Base-by-base conservation (phyloP, 2,888 invertebrate genomes). In the Hemithea aestivaria region DNA sequence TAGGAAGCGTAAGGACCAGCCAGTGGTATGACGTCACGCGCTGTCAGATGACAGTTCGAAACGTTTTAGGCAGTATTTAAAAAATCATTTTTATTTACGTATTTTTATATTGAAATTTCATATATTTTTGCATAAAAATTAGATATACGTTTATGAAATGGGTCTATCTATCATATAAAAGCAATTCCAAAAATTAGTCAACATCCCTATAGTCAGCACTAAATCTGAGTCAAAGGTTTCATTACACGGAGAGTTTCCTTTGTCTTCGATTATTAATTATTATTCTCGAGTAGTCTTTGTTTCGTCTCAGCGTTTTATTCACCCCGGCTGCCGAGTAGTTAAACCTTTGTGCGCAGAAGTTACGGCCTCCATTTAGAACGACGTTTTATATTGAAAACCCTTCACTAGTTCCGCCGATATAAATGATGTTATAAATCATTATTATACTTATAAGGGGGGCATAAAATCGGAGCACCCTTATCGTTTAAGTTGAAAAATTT, bases 401-500 rank as follows among this genome's bases (percentile, higher is more conserved):
- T 62, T 56, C 53, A 64, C 58, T 62, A 60, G 52, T 58, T 50
- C 51, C 48, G 51, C 39, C 48, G 45, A 55, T 54, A 59, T 62
- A 58, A 66, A 62, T 57, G 61, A 53, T 54, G 53, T 60, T 62
- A 74, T 76, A 74, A 74, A 76, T 76, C 75, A 72, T 71, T 68
- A 63, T 65, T 60, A 62, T 70, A 72, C 64, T 68, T 69, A 64
- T 66, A 63, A 29, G 57, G 57, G 57, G 58, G 60, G 62, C 53
- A 64, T 64, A 62, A 64, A 73, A 70, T 68, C 56, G 57, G 61
- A 63, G 66, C 60, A 58, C 67, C 68, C 75, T 78, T 73, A 76
- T 73, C 78, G 73, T 72, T 75, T 66, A 71, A 72, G 66, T 76
- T 78, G 78, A 81, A 80, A 78, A 79, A 77, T 78, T 74, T 72